Percentiles rank a stretch among this genome's conserved stretches.
These are phyloP conservation scores for Globodera ellingtonae DNA, from an alignment of 1,140 invertebrate species.

Conservation along the genomic window DNA sequence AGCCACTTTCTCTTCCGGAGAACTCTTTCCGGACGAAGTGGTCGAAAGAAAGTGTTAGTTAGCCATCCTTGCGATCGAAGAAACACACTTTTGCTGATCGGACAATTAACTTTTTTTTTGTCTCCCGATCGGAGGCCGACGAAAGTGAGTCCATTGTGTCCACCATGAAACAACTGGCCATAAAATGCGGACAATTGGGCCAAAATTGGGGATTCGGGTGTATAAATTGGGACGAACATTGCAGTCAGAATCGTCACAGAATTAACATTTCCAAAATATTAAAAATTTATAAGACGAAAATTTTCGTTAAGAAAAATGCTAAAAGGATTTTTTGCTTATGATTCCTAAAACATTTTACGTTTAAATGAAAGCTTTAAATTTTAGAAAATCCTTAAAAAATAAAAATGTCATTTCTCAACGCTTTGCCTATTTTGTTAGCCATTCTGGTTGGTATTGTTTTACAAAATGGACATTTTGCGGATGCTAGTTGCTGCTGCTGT, in stretches of 20 bases:
- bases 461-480: slow-evolving; percentile 16
- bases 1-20: neutral
- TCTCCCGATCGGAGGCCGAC: neutral
- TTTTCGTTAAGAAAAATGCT: no score
- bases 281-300: no score
- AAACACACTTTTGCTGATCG: neutral
- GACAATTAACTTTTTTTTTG: neutral
- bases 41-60: no score
- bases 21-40: no score
- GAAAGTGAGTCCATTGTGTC: neutral
- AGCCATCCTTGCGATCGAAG: neutral
- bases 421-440: slow-evolving; percentile 2
- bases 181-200: neutral
- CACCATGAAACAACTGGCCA: neutral
- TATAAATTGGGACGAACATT: neutral
- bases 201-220: neutral
- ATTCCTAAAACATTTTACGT: no score
- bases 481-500: slow-evolving; percentile 26
- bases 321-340: no score
- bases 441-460: slow-evolving; percentile 9
- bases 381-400: neutral
- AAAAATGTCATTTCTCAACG: slow-evolving; percentile 22
- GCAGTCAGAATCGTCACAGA: neutral
- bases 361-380: neutral
- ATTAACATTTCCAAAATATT: no score